phyloP scores from a whole-genome alignment of 2,888 invertebrate species.

The Drosophila algonquin region DNA sequence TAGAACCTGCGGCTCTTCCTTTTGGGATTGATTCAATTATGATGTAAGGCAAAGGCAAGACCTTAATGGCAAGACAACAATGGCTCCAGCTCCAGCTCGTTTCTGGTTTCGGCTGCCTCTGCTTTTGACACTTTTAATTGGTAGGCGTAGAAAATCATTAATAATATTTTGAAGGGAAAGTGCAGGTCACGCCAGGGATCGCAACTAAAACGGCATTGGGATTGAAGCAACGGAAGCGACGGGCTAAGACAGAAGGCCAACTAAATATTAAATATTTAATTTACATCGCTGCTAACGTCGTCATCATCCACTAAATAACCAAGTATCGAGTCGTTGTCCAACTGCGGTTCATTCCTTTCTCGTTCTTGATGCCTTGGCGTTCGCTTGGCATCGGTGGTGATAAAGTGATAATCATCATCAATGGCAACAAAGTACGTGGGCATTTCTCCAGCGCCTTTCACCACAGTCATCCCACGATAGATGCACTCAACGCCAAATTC shows the following conservation, averaged over 20 bases:
- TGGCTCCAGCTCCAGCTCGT: constrained; percentile 15
- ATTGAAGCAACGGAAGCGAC: too few species aligned
- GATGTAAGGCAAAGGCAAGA: constrained; percentile 29
- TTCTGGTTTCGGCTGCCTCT: constrained; percentile 43
- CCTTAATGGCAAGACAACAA: constrained; percentile 31
- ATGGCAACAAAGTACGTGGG: constrained; percentile 90
- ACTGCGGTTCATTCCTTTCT: neutral
- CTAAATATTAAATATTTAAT: neutral
- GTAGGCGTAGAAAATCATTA: constrained; percentile 76
- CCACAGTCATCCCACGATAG: constrained; percentile 88
- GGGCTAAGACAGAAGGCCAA: neutral
- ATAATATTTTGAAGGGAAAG: constrained; percentile 70
- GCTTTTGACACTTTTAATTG: constrained; percentile 77
- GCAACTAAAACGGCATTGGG: too few species aligned
- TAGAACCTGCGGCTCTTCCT: constrained; percentile 5
- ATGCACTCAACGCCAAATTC: constrained; percentile 88
- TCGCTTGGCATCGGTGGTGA: neutral
- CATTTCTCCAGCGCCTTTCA: constrained; percentile 88
- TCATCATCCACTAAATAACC: too few species aligned
- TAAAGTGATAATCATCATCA: constrained; percentile 85
- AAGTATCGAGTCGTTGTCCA: neutral
- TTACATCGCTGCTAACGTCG: neutral
- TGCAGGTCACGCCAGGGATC: constrained; percentile 62
- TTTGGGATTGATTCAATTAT: constrained; percentile 75
- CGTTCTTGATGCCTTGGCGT: neutral